Conservation (phyloP, 2,888 invertebrate species). For the Lysandra coridon region DNA sequence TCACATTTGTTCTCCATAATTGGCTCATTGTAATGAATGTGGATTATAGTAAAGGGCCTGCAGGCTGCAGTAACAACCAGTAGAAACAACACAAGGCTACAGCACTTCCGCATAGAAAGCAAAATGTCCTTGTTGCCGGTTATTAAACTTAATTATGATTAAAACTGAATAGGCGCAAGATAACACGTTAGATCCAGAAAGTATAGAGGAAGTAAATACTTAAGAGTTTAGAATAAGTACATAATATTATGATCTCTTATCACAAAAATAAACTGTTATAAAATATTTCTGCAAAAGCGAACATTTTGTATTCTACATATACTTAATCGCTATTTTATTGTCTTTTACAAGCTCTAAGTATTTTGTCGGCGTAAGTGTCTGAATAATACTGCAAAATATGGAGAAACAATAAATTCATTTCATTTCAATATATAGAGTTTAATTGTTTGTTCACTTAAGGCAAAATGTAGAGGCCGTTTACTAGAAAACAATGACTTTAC, state of each 20-base stretch:
- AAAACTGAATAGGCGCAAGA: neutral
- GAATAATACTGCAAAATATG: neutral
- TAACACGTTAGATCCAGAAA: neutral
- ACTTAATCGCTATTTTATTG: too few relatives aligned
- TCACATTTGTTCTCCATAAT: neutral
- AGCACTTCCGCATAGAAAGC: constrained; percentile 28
- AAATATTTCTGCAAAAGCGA: neutral
- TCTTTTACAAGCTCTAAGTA: neutral
- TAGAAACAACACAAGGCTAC: constrained; percentile 9
- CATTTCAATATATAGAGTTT: neutral
- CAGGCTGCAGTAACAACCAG: neutral
- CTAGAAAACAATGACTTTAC: constrained; percentile 5
- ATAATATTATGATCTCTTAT: neutral
- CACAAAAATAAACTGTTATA: neutral
- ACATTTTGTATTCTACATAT: neutral
- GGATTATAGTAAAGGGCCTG: neutral
- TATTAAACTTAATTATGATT: constrained; percentile 14
- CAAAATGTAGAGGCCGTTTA: neutral
- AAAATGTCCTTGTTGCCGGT: constrained; percentile 29
- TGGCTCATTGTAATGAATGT: neutral
- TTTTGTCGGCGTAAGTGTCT: neutral
- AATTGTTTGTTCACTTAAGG: neutral
- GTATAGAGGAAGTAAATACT: neutral
- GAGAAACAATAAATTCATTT: neutral
- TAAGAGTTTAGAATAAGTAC: neutral